Conservation (phyloP, 2,113 vertebrate species). For the Gila orcuttii region DNA sequence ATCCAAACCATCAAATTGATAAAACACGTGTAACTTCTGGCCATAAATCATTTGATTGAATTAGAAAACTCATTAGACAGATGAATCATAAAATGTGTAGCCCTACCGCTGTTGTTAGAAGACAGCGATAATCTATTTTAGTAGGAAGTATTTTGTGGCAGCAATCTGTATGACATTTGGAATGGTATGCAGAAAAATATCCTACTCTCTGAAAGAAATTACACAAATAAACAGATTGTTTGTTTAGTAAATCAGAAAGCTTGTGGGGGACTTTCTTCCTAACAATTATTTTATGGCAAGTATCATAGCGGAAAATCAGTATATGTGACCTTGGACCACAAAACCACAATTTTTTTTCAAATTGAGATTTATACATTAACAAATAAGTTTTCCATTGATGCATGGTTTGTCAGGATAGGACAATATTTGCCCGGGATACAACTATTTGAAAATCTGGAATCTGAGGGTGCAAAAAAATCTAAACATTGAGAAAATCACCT, state of each 20-base stretch:
- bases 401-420: no score
- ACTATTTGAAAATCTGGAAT: no score
- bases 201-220: background rate
- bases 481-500: no score
- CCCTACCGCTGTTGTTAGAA: background rate
- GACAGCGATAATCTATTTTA: background rate
- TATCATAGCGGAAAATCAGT: background rate
- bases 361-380: no score
- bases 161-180: background rate
- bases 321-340: no score
- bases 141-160: slow-evolving; percentile 1
- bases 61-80: slow-evolving; percentile 16
- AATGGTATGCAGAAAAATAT: background rate
- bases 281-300: background rate
- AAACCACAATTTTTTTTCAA: no score
- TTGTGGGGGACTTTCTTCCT: background rate
- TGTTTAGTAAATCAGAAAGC: background rate
- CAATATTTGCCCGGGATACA: no score
- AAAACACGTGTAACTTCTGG: background rate
- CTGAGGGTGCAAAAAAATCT: no score
- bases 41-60: slow-evolving; percentile 6
- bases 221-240: background rate
- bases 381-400: no score
- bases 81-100: background rate
- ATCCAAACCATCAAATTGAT: background rate